These are phyloP conservation scores for Bufotes viridis DNA, from an alignment of 2,797 vertebrate species.

Conservation along the genomic window DNA sequence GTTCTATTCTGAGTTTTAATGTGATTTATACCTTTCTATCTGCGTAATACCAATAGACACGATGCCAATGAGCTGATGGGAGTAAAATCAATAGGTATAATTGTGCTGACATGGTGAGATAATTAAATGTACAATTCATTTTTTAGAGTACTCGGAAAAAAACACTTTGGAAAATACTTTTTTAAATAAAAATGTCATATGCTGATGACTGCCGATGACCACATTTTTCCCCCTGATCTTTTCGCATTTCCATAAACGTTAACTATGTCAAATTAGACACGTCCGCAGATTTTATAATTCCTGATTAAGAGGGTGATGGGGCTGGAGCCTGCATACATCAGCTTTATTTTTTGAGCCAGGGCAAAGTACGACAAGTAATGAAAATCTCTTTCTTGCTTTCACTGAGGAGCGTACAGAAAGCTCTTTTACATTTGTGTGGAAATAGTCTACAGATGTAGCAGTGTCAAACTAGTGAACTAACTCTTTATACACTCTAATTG, in stretches of 20 bases:
- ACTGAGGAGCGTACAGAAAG: background rate
- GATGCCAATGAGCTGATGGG: constrained; percentile 41
- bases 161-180: constrained; percentile 24
- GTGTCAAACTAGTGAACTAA: background rate
- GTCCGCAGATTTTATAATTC: constrained; percentile 51
- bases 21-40: constrained; percentile 42
- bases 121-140: constrained; percentile 48
- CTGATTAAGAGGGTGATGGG: constrained; percentile 53
- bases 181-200: constrained; percentile 46
- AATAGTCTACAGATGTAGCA: background rate
- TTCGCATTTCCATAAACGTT: constrained; percentile 54
- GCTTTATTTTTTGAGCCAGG: constrained; percentile 39
- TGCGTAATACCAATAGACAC: constrained; percentile 44
- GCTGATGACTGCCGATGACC: constrained; percentile 22
- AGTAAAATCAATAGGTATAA: constrained; percentile 52
- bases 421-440: background rate
- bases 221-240: constrained; percentile 32
- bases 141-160: constrained; percentile 33
- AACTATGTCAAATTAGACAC: constrained; percentile 50
- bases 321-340: constrained; percentile 52
- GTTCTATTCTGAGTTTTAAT: constrained; percentile 32
- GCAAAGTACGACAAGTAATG: constrained; percentile 16
- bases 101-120: constrained; percentile 35
- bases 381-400: constrained; percentile 19
- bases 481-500: background rate